Conservation (phyloP, 2,113 vertebrate species). For the Burhinus oedicnemus region DNA sequence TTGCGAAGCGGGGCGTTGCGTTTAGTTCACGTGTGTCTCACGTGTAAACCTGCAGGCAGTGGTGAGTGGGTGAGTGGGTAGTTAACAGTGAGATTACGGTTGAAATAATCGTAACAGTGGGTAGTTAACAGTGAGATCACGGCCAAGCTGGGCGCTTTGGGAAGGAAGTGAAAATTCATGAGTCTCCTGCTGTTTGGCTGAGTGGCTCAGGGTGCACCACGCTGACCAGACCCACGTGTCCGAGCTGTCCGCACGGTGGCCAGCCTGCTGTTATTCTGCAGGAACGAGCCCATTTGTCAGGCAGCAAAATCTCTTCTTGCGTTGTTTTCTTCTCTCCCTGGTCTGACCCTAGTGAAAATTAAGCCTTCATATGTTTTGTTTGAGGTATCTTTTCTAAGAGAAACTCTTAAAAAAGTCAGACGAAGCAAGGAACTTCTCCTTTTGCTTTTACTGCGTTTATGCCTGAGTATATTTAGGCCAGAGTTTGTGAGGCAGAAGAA, state of each 20-base stretch:
- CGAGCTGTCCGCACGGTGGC: not conserved
- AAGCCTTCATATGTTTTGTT: not conserved
- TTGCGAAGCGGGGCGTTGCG: not conserved
- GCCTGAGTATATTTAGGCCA: not conserved
- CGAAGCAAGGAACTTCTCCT: not conserved
- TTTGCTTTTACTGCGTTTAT: not conserved
- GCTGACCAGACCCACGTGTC: not conserved
- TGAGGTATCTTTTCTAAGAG: not conserved
- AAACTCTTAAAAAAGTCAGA: not conserved
- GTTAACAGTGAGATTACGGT: not conserved
- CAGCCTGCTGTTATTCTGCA: not conserved
- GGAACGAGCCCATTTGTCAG: not conserved
- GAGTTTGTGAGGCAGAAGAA: not conserved
- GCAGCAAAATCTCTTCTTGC: not conserved
- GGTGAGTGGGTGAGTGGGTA: not conserved
- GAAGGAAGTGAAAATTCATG: constrained; percentile 18
- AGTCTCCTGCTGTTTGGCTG: not conserved
- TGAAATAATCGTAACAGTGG: constrained; percentile 10
- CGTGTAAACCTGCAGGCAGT: not conserved
- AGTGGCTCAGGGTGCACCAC: not conserved
- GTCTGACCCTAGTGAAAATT: not conserved
- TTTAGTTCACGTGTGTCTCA: not conserved
- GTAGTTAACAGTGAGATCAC: not conserved
- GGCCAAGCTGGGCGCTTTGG: not conserved
- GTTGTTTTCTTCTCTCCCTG: not conserved